Percentiles rank a stretch among this genome's conserved stretches.
phyloP scores from a whole-genome alignment of 2,113 vertebrate species.

The Brachyhypopomus gauderio region DNA sequence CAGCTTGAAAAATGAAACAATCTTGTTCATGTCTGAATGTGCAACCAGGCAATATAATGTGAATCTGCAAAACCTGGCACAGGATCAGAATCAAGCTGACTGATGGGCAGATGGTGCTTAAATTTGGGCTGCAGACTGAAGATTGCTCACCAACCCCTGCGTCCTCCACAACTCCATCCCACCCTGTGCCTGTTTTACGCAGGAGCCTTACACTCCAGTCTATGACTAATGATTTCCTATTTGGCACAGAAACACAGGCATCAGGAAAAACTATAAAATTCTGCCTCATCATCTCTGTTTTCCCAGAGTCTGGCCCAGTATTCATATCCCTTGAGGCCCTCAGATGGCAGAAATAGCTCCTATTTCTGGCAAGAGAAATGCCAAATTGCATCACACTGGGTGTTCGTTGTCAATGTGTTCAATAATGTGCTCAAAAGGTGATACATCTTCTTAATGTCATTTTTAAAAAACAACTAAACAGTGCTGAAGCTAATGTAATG shows the following conservation, averaged over 20 bases:
- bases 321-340: not conserved
- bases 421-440: conserved; percentile 21
- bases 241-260: conserved; percentile 62
- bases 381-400: conserved; percentile 22
- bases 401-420: not conserved
- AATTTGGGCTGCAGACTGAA: conserved; percentile 53
- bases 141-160: conserved; percentile 37
- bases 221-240: conserved; percentile 73
- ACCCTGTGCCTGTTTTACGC: conserved; percentile 54
- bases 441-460: not conserved
- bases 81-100: not conserved
- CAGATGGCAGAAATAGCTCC: conserved; percentile 25
- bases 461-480: conserved; percentile 22
- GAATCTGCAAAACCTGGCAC: not conserved
- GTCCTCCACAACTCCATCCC: conserved; percentile 53
- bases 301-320: conserved; percentile 10
- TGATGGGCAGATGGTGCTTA: conserved; percentile 67
- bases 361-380: conserved; percentile 10
- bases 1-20: too few relatives aligned
- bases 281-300: conserved; percentile 4
- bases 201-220: conserved; percentile 58
- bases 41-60: not conserved
- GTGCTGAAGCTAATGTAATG: conserved; percentile 11
- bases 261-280: conserved; percentile 47
- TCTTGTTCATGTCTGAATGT: conserved; percentile 3